Percentiles rank a stretch among this genome's conserved stretches.
These are phyloP conservation scores for Aphelinus atriplicis DNA, from an alignment of 1,140 invertebrate genomes.

Conservation along the genomic window DNA sequence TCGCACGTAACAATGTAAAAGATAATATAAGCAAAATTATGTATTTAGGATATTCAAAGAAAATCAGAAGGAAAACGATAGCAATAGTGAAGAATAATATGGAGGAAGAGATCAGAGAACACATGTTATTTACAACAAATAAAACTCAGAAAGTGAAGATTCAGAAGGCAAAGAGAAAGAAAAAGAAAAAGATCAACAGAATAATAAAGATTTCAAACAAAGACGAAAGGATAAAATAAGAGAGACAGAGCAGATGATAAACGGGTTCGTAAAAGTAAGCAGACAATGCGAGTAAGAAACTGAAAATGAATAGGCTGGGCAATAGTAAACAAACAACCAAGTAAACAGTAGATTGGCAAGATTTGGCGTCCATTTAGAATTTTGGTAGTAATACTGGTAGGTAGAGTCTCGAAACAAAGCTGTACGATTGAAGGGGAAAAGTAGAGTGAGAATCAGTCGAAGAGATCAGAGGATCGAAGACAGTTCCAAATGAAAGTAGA, in stretches of 20 bases:
- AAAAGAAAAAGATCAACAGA: conserved; percentile 32
- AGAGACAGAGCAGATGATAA: conserved; percentile 43
- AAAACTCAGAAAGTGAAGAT: conserved; percentile 24
- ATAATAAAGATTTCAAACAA: conserved; percentile 25
- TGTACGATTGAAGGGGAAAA: conserved; percentile 19
- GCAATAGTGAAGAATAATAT: background rate
- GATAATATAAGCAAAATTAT: background rate
- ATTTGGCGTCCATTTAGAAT: conserved; percentile 31
- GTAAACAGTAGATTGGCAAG: conserved; percentile 38
- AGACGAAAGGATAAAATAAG: conserved; percentile 24
- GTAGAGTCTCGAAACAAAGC: conserved; percentile 40
- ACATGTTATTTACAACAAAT: conserved; percentile 29
- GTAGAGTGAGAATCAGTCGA: conserved; percentile 13
- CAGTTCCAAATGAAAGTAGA: conserved; percentile 1
- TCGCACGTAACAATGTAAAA: background rate
- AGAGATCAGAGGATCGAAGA: conserved; percentile 16
- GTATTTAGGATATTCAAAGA: background rate
- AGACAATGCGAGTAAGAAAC: conserved; percentile 41
- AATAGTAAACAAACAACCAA: conserved; percentile 40
- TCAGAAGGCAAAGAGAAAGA: conserved; percentile 42
- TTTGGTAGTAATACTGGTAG: conserved; percentile 55
- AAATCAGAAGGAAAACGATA: background rate
- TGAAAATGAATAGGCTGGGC: conserved; percentile 43
- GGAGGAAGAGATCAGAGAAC: conserved; percentile 4
- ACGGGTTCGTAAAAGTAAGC: conserved; percentile 41